Conservation (phyloP, 2,797 vertebrate genomes). For the Lepilemur septentrionalis region DNA sequence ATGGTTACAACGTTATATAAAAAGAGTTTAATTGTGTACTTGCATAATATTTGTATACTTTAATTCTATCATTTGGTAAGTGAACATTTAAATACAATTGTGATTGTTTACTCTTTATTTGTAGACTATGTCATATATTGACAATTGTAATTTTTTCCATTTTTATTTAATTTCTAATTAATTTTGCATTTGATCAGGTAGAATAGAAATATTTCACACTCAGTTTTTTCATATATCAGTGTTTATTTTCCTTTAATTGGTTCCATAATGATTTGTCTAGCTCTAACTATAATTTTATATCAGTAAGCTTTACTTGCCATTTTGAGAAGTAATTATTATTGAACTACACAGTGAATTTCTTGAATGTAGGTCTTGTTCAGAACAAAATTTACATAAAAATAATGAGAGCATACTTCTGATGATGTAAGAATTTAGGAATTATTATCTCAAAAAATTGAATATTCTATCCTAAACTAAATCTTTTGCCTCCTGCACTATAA, state of each 20-base stretch:
- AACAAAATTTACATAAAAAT: not conserved
- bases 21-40: not conserved
- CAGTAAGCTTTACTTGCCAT: not conserved
- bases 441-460: not conserved
- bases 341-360: not conserved
- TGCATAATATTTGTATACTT: not conserved
- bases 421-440: not conserved
- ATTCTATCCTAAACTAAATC: not conserved
- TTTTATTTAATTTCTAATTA: slow-evolving; percentile 2
- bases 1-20: not conserved
- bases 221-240: not conserved
- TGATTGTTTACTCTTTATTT: not conserved
- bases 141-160: not conserved
- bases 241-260: not conserved
- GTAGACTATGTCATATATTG: not conserved
- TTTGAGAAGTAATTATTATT: not conserved
- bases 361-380: not conserved
- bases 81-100: not conserved
- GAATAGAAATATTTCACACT: not conserved
- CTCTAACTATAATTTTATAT: not conserved
- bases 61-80: not conserved
- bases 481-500: not conserved
- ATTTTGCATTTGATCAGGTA: not conserved
- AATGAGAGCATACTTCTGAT: not conserved
- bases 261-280: not conserved